A percentile compares a stretch with the other conserved stretches of the same genome.
phyloP scores from a whole-genome alignment of 2,113 vertebrate genomes.

The Anoura caudifer region DNA sequence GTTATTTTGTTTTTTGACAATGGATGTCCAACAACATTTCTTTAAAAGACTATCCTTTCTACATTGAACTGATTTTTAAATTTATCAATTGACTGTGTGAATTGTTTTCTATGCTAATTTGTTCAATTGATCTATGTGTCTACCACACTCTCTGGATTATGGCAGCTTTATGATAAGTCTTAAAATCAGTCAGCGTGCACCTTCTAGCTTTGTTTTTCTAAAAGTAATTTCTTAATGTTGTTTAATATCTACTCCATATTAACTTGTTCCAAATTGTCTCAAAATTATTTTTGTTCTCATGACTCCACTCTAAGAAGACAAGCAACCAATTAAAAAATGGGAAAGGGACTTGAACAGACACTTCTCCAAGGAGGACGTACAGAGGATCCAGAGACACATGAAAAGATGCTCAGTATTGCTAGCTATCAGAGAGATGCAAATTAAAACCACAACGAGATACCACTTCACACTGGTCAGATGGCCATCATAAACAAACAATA shows the following conservation, averaged over 20 bases:
- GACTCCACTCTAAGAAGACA: too few species aligned
- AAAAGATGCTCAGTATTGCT: too few species aligned
- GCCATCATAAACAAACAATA: too few species aligned
- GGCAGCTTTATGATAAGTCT: neutral
- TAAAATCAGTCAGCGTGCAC: neutral
- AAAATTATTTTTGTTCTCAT: slow-evolving; percentile 4
- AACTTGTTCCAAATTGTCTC: neutral
- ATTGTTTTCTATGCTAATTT: neutral
- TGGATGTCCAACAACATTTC: neutral
- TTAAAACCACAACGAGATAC: too few species aligned
- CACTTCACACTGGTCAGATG: too few species aligned
- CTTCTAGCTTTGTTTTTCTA: neutral
- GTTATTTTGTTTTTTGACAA: neutral
- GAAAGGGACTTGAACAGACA: too few species aligned
- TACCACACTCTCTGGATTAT: neutral
- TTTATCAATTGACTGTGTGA: neutral
- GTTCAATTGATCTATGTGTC: neutral
- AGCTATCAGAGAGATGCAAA: too few species aligned
- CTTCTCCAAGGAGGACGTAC: too few species aligned
- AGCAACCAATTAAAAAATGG: too few species aligned
- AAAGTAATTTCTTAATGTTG: neutral
- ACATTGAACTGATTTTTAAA: neutral
- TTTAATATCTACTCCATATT: neutral
- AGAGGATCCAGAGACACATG: too few species aligned
- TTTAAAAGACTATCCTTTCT: neutral